Evolutionary conservation across 2,888 invertebrate species (phyloP).

Genomic region (Acrobasis repandana): DNA sequence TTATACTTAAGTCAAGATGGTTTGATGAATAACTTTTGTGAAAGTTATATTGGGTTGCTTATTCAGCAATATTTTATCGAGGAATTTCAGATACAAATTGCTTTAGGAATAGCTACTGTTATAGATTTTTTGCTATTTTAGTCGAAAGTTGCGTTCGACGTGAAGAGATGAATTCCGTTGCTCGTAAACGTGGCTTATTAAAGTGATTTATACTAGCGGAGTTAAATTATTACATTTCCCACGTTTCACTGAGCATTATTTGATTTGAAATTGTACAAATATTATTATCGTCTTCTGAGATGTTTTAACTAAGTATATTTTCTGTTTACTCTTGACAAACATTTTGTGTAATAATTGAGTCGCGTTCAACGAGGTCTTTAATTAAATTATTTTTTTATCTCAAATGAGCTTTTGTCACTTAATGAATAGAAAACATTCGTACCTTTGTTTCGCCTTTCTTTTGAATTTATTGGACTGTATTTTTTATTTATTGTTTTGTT

Average conservation of each 20-base stretch:
- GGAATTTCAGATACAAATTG: constrained; percentile 4
- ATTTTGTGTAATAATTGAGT: background rate
- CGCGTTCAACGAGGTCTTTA: background rate
- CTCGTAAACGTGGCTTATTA: background rate
- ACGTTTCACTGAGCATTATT: background rate
- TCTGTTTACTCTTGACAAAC: background rate
- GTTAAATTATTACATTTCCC: background rate
- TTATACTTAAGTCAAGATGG: background rate
- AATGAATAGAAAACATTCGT: background rate
- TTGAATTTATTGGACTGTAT: background rate
- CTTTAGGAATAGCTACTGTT: background rate
- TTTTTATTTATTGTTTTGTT: background rate
- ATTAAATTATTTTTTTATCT: background rate
- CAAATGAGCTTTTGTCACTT: background rate
- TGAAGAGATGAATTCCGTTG: background rate
- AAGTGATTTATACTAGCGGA: background rate
- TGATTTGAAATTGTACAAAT: constrained; percentile 6
- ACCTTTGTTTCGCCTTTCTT: background rate
- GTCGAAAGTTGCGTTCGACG: background rate
- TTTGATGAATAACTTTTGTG: constrained; percentile 4
- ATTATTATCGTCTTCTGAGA: background rate
- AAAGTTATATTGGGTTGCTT: constrained; percentile 7
- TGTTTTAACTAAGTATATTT: background rate
- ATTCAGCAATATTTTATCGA: background rate
- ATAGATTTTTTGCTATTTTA: background rate